These are phyloP conservation scores for Calameuta pallipes DNA, from an alignment of 2,888 invertebrate genomes.

Conservation along the genomic window DNA sequence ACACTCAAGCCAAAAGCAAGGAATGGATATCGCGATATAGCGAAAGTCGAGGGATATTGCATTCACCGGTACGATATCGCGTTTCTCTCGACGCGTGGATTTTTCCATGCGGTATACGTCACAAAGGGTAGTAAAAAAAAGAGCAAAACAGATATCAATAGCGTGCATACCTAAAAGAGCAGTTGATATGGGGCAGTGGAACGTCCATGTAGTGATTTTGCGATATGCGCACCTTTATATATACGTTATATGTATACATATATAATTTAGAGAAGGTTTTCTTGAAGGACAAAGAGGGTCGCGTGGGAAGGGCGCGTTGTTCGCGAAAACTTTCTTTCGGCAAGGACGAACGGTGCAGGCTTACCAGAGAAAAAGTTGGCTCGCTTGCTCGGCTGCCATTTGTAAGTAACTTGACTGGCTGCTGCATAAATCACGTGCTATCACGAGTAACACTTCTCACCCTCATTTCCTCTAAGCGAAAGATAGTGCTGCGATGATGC, in stretches of 20 bases:
- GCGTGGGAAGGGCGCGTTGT: neutral
- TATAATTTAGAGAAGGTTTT: neutral
- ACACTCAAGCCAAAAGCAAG: neutral
- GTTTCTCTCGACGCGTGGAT: neutral
- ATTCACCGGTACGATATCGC: neutral
- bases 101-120: neutral
- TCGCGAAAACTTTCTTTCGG: neutral
- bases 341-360: neutral
- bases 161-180: neutral
- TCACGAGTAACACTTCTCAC: slow-evolving; percentile 11
- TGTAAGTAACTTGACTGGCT: slow-evolving; percentile 17
- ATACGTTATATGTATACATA: neutral
- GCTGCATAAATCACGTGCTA: slow-evolving; percentile 23
- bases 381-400: slow-evolving; percentile 10
- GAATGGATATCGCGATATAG: neutral
- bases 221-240: neutral
- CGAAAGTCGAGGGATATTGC: neutral
- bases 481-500: neutral
- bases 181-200: neutral
- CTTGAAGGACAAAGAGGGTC: neutral
- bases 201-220: neutral
- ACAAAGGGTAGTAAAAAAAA: neutral
- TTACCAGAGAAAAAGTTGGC: slow-evolving; percentile 3
- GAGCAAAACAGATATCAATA: slow-evolving; percentile 1
- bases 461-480: neutral